A percentile compares a stretch with the other conserved stretches of the same genome.
These are phyloP conservation scores for Nothoprocta perdicaria DNA, from an alignment of 2,113 vertebrate species.

Conservation along the genomic window DNA sequence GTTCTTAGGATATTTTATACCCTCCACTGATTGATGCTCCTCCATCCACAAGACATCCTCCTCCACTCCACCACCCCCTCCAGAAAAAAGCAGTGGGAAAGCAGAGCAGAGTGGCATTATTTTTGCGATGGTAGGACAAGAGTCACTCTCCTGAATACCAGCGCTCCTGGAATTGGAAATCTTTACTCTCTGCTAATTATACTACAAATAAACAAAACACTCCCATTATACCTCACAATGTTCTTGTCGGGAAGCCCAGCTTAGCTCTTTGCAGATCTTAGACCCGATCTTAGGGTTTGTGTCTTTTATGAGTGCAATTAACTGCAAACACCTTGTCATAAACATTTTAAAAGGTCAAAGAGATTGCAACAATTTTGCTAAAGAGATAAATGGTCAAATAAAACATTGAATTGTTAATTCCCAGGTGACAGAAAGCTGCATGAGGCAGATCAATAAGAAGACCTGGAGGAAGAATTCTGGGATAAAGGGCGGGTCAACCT, in stretches of 20 bases:
- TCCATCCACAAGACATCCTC: not conserved
- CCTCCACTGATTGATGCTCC: not conserved
- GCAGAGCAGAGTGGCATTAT: rapidly evolving
- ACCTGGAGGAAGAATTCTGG: constrained; percentile 67
- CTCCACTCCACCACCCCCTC: too few species aligned
- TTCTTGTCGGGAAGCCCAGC: constrained; percentile 13
- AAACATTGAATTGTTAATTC: constrained; percentile 79
- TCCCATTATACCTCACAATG: not conserved
- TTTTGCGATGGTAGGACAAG: not conserved
- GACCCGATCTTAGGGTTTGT: not conserved
- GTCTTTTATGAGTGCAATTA: constrained; percentile 57
- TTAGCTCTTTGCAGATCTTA: not conserved
- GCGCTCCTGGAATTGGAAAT: not conserved
- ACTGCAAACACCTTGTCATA: constrained; percentile 70
- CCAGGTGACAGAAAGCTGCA: constrained; percentile 67
- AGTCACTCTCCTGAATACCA: not conserved
- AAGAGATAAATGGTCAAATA: constrained; percentile 82
- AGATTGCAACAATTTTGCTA: constrained; percentile 75
- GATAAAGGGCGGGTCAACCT: constrained; percentile 72
- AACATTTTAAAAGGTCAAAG: constrained; percentile 86
- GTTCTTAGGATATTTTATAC: not conserved
- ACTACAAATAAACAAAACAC: not conserved
- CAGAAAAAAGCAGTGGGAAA: not conserved
- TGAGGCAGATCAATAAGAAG: constrained; percentile 73
- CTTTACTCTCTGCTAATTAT: not conserved